Evolutionary conservation across 2,888 invertebrate genomes (phyloP).

Genomic region (Lasioglossum oenotherae): DNA sequence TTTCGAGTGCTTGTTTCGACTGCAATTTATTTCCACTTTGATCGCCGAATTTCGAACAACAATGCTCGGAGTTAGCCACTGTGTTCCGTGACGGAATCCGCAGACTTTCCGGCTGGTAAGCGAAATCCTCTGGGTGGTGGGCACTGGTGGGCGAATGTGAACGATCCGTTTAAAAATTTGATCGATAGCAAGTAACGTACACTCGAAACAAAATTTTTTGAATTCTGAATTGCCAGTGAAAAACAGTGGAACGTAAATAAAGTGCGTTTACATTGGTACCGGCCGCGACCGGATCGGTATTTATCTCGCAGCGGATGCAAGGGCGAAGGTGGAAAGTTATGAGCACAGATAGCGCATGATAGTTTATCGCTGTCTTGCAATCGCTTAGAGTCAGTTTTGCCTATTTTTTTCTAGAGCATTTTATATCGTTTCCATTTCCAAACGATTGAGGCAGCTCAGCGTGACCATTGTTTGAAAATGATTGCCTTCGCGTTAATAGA

Average conservation of each 20-base stretch:
- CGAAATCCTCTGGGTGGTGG: neutral
- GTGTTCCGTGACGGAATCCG: neutral
- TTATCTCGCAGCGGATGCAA: neutral
- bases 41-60: neutral
- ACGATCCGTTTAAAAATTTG: neutral
- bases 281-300: neutral
- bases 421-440: neutral
- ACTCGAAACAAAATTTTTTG: neutral
- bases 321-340: neutral
- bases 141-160: too few relatives aligned
- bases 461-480: neutral
- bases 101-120: neutral
- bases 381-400: neutral
- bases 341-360: neutral
- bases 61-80: neutral
- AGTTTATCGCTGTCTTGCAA: neutral
- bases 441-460: neutral
- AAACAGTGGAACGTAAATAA: neutral
- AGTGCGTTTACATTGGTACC: neutral
- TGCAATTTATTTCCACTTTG: neutral
- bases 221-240: neutral
- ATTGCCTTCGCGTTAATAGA: neutral
- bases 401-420: neutral
- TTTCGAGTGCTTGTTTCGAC: neutral
- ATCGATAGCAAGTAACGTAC: neutral